These are phyloP conservation scores for Zingel zingel DNA, from an alignment of 2,113 vertebrate species.

Conservation along the genomic window DNA sequence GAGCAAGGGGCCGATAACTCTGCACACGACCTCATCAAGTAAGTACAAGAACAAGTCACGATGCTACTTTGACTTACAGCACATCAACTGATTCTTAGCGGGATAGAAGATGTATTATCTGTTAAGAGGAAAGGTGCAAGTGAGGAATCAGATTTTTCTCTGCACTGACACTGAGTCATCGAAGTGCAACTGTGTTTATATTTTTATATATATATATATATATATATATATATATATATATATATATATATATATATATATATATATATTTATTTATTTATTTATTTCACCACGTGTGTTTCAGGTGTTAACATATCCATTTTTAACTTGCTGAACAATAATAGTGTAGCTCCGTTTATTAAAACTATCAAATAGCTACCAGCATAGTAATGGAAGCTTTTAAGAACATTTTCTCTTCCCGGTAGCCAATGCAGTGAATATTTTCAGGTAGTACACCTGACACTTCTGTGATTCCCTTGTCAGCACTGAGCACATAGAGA, in stretches of 20 bases:
- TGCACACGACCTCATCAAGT: slow-evolving; percentile 92
- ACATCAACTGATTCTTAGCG: not conserved
- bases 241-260: not conserved
- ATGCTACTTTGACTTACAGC: not conserved
- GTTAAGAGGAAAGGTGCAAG: not conserved
- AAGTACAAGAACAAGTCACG: slow-evolving; percentile 61
- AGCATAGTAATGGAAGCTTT: not conserved
- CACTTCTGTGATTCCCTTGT: slow-evolving; percentile 10
- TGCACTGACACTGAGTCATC: not conserved
- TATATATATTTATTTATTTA: not conserved
- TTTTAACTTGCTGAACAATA: slow-evolving; percentile 5
- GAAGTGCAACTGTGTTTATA: not conserved
- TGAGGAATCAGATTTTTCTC: not conserved
- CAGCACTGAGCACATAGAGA: slow-evolving; percentile 96
- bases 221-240: not conserved
- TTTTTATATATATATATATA: not conserved
- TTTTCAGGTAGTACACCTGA: not conserved
- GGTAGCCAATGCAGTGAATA: not conserved
- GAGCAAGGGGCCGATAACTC: slow-evolving; percentile 90
- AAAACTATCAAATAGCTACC: not conserved
- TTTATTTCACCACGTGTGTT: not conserved
- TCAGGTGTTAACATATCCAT: not conserved
- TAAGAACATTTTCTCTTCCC: not conserved
- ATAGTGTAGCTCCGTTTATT: not conserved
- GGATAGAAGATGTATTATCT: not conserved